Evolutionary conservation across 37 sponge, comb jelly and placozoan genomes (phyloP), one percentile per base, ranked within the genome.

Genomic region (Ianthella basta): DNA sequence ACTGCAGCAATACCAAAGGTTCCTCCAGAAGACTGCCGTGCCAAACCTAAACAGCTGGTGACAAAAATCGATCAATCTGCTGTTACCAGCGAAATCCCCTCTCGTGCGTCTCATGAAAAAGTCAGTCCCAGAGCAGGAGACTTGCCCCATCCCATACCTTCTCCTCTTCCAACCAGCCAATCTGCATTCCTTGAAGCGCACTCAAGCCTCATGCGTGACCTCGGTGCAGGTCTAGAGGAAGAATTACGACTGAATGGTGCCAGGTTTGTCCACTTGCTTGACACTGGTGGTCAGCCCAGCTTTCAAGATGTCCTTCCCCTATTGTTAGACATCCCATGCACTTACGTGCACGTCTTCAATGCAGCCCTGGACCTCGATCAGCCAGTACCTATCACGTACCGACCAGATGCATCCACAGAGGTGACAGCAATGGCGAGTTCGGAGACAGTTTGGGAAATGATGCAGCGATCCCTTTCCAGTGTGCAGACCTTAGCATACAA

Each of bases 251-350:
- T 75, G 8, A 10, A 75, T 2, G 21, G 40, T 18, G n/a, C 20
- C 20, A 41, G 3, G 2, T 75, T 75, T 24, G 15, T 75, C 53
- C 78, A 75, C 25, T 15, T 75, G 44, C n/a, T 75, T 5, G 78
- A 75, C 37, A 36, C 78, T n/a, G 78, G 78, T 10, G 78, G 78
- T 10, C 78, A 75, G 10, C 78, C 78, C n/a, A 2, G 3, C n/a
- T 75, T 75, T 12, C 78, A 75, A 24, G 78, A 75, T 41, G 78
- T 50, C 16, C 54, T 75, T 53, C 53, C 78, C 37, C 54, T 75
- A 4, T 50, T 75, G 53, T 4, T 75, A 23, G 54, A 40, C 54
- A 20, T 75, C 6, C 78, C 78, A 32, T 40, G 25, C 54, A 75
- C 78, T 23, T 75, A 41, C 53, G 16, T 75, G 5, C 21, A 41